Base-by-base conservation (phyloP, 30 jellyfish, hydroid and myxozoan species). In the Catostylus mosaicus region DNA sequence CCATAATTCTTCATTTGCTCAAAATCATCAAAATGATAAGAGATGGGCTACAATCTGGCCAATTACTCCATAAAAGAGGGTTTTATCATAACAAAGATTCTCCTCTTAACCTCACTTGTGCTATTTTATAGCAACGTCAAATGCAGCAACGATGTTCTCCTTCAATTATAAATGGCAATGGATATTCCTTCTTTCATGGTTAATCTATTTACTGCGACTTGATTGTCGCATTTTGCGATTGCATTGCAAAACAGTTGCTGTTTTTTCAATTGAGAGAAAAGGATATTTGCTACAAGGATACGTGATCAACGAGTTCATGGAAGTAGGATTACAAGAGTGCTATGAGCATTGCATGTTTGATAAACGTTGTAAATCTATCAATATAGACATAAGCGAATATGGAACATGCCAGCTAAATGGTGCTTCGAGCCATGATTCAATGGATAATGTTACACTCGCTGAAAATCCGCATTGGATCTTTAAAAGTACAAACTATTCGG, bases 281-380 rank as follows among this genome's bases (percentile, higher is more conserved):
- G 74, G 74, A 20, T 61, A 61, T 14, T 20, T 32, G 74, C 74
- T 61, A 2, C 74, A 29, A 35, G 74, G 74, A 61, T 29, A 32
- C 12, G 74, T 61, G 1, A 61, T 61, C 35, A 35, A 32, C 12
- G 43, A 61, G 35, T 61, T 9, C 43, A 20, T 1, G 11, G 74
- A 61, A 16, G 40, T 35, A 16, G 74, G 43, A 61, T 8, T 61
- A 3, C 74, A 61, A 4, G 40, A 20, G 2, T 61, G 74, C 74
- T 61, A 61, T 26, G 40, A 16, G 16, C 38, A 61, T 35, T 61
- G 74, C 16, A 11, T 29, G 43, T 38, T 16, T 61, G 35, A 61
- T 61, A 32, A 32, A 22, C 22, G 40, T 2, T 61, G 74, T 35
- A 61, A 61, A 35, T 61, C 74, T 9, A 2, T 61, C 11, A 61